Evolutionary conservation across 2,888 invertebrate species (phyloP).

Genomic region (Fabriciana adippe): DNA sequence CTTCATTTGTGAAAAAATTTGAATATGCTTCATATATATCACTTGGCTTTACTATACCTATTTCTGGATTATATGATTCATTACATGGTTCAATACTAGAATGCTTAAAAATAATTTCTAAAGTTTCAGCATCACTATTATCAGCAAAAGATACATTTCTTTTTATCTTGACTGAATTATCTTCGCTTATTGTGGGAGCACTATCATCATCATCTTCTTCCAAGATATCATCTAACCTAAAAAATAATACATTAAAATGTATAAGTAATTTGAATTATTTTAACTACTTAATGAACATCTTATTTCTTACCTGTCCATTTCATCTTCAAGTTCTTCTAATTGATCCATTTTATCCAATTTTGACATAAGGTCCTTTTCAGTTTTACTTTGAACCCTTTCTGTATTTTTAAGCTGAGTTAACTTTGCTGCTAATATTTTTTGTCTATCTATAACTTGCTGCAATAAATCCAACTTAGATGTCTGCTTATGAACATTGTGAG

Average conservation of each 20-base stretch:
- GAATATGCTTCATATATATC: constrained; percentile 67
- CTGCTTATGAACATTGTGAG: constrained; percentile 37
- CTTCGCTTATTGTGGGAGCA: constrained; percentile 26
- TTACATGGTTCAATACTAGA: constrained; percentile 51
- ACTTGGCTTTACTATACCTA: constrained; percentile 69
- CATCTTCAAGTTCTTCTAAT: constrained; percentile 80
- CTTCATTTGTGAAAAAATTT: constrained; percentile 52
- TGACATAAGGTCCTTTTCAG: constrained; percentile 69
- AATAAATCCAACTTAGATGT: constrained; percentile 55
- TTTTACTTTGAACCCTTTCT: constrained; percentile 53
- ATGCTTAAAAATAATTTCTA: constrained; percentile 67
- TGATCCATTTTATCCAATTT: constrained; percentile 81
- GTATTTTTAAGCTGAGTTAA: constrained; percentile 58
- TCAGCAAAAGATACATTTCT: constrained; percentile 69
- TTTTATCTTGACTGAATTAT: constrained; percentile 31
- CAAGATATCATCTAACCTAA: constrained; percentile 61
- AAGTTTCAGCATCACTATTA: constrained; percentile 63
- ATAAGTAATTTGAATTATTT: neutral
- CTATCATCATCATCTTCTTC: constrained; percentile 46
- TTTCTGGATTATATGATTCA: constrained; percentile 52
- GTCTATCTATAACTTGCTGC: constrained; percentile 63
- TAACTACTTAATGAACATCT: neutral
- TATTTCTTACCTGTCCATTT: constrained; percentile 71
- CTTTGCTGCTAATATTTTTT: constrained; percentile 62
- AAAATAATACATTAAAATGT: constrained; percentile 6